Evolutionary conservation across 1,140 invertebrate species (phyloP).

Genomic region (Drosophila nigrodunni): DNA sequence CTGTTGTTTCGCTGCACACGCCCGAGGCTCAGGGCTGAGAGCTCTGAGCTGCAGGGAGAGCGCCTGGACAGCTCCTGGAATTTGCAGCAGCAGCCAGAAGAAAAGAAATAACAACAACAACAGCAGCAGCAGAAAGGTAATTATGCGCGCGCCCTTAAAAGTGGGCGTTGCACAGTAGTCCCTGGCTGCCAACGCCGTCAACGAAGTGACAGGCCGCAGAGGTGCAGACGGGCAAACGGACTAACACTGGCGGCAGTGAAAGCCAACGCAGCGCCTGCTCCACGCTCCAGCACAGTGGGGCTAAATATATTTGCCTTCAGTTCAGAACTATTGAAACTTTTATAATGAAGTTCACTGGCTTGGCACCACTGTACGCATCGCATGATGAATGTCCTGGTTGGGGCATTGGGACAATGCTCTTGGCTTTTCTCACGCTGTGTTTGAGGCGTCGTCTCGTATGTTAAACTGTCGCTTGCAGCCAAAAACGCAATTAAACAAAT

Average conservation of each 20-base stretch:
- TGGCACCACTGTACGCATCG: slow-evolving; percentile 26
- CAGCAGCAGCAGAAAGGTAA: slow-evolving; percentile 48
- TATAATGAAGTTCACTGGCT: background rate
- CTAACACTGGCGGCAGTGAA: slow-evolving; percentile 61
- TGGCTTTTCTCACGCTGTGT: slow-evolving; percentile 77
- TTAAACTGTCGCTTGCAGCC: slow-evolving; percentile 82
- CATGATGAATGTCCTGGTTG: slow-evolving; percentile 59
- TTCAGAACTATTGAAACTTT: too few species aligned
- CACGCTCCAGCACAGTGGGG: slow-evolving; percentile 53
- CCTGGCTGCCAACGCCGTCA: slow-evolving; percentile 69
- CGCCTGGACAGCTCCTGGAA: slow-evolving; percentile 73
- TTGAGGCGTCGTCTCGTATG: slow-evolving; percentile 67
- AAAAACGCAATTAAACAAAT: slow-evolving; percentile 83
- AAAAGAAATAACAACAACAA: slow-evolving; percentile 21
- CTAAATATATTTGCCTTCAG: background rate
- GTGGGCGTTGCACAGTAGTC: slow-evolving; percentile 79
- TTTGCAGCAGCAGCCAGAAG: slow-evolving; percentile 48
- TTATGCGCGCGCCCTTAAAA: slow-evolving; percentile 61
- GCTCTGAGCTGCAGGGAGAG: slow-evolving; percentile 54
- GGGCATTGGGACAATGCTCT: slow-evolving; percentile 43
- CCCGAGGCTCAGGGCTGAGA: slow-evolving; percentile 26
- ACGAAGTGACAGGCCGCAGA: slow-evolving; percentile 18
- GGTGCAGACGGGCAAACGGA: background rate
- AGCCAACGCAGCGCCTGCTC: slow-evolving; percentile 53
- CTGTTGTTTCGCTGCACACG: slow-evolving; percentile 17